Base-by-base conservation (phyloP, 1,140 invertebrate genomes). In the Danaus plexippus region DNA sequence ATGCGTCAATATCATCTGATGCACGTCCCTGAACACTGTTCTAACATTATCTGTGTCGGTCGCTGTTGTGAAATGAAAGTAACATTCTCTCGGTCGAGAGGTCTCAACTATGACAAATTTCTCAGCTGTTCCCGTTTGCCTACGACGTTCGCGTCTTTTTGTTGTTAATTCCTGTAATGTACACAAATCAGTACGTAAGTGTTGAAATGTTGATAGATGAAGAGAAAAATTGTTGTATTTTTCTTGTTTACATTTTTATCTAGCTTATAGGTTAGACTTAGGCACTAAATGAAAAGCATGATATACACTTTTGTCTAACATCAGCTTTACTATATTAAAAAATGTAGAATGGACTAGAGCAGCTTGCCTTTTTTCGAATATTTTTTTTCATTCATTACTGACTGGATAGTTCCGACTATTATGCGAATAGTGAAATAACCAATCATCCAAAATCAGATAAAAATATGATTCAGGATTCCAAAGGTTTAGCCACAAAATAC, bases 21-120 rank as follows among this genome's bases (percentile, higher is more conserved):
- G 92, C 0, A 94, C 90, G 72, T 92, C 91, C 40, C 92, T 85
- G 76, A 94, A 94, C 0, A 94, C 91, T 40, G 87, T 89, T 47
- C 88, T 88, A 7, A 94, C 91, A 71, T 93, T 94, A 56, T 92
- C 88, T 0, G 93, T 94, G 70, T 93, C 91, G 0, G 92, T 94
- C 11, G 92, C 92, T 1, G 91, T 90, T 0, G 93, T 94, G 69
- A 90, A 93, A 69, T 94, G 93, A 71, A 90, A 91, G 69, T 91
- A 93, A 63, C 90, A 90, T 59, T 90, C 88, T 0, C 89, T 66
- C 0, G 86, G 65, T 4, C 85, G 64, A 9, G 50, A 63, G 9
- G 69, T 78, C 13, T 83, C 79, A 1, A 68, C 46, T 0, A 77
- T 54, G 0, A 80, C 70, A 56, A 80, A 80, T 2, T 72, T 52